Conservation (phyloP, 2,888 invertebrate species). For the Ochropacha duplaris region DNA sequence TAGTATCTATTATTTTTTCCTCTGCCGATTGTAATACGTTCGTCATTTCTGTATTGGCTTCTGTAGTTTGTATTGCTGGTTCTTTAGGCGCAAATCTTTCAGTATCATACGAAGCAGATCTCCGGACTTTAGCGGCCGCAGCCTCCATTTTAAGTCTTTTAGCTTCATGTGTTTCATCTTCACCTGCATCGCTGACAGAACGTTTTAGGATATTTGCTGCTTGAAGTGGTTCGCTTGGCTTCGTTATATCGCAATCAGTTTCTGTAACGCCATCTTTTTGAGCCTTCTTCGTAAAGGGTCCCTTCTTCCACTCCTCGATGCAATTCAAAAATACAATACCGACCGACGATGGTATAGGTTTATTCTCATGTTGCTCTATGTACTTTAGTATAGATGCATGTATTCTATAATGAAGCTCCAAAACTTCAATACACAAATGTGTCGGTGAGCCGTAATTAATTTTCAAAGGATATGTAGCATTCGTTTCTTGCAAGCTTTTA, state of each 20-base stretch:
- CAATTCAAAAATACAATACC: constrained; percentile 84
- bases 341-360: constrained; percentile 83
- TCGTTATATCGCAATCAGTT: constrained; percentile 42
- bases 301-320: constrained; percentile 76
- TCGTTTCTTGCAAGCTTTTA: constrained; percentile 89
- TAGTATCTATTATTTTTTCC: constrained; percentile 21
- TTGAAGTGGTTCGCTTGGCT: constrained; percentile 57
- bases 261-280: constrained; percentile 54
- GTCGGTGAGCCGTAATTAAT: constrained; percentile 93
- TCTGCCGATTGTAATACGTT: constrained; percentile 16
- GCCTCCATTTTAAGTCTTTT: constrained; percentile 69
- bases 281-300: constrained; percentile 65
- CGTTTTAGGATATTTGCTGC: constrained; percentile 75
- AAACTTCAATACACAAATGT: constrained; percentile 92
- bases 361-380: constrained; percentile 89
- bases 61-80: constrained; percentile 23
- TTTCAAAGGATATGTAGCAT: constrained; percentile 92
- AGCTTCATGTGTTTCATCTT: constrained; percentile 68
- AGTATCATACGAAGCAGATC: constrained; percentile 75
- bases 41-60: constrained; percentile 27
- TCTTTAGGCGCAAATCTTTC: constrained; percentile 56
- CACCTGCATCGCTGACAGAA: constrained; percentile 75
- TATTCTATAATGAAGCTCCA: constrained; percentile 93
- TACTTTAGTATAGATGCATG: constrained; percentile 95
- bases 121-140: constrained; percentile 71